These are phyloP conservation scores for Sthenelais limicola DNA, from an alignment of 2,888 invertebrate genomes.

Conservation along the genomic window DNA sequence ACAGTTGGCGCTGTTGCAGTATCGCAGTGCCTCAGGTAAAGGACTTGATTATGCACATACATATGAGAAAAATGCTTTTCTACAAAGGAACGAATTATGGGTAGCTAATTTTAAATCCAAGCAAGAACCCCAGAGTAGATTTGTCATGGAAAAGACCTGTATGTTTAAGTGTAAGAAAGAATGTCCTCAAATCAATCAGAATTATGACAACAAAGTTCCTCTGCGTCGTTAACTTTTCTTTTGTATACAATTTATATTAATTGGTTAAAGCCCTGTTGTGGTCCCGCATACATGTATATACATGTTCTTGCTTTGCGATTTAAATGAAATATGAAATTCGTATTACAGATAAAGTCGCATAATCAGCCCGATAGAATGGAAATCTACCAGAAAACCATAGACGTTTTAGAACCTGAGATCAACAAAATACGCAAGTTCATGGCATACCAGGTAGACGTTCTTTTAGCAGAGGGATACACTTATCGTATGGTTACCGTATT, in stretches of 20 bases:
- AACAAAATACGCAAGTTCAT: slow-evolving; percentile 95
- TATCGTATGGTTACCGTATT: too few species aligned
- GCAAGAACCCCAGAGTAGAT: neutral
- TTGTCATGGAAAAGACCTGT: neutral
- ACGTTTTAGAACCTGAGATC: slow-evolving; percentile 95
- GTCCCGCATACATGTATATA: too few species aligned
- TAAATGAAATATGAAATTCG: too few species aligned
- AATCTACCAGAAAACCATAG: slow-evolving; percentile 96
- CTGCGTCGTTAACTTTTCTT: neutral
- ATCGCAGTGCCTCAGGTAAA: slow-evolving; percentile 86
- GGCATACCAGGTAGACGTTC: slow-evolving; percentile 86
- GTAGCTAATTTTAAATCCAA: too few species aligned
- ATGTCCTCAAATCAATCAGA: neutral
- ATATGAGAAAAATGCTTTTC: neutral
- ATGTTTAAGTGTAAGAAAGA: too few species aligned
- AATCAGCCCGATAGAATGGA: slow-evolving; percentile 97
- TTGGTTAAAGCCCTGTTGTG: too few species aligned
- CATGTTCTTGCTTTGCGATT: too few species aligned
- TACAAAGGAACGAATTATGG: neutral
- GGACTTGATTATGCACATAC: slow-evolving; percentile 1
- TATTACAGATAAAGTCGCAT: slow-evolving; percentile 88
- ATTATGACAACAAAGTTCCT: neutral
- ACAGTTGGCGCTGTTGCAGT: slow-evolving; percentile 98
- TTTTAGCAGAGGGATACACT: too few species aligned
- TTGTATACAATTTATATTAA: neutral